Evolutionary conservation across 2,888 invertebrate species (phyloP).

Genomic region (Cephalotes varians): DNA sequence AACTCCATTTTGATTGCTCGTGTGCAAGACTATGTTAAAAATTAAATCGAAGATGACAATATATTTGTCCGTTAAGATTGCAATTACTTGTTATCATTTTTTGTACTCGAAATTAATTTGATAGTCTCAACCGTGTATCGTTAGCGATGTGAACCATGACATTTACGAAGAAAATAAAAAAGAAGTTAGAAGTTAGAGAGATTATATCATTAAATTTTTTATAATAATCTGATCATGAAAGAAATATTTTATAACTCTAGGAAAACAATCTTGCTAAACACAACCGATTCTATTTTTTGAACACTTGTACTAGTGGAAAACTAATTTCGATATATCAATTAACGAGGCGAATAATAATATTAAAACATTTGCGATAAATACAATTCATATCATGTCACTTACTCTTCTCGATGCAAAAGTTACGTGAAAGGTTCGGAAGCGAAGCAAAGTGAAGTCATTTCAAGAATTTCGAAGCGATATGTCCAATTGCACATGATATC

Average conservation of each 20-base stretch:
- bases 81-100: not conserved
- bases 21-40: not conserved
- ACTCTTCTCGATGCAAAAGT: not conserved
- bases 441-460: not conserved
- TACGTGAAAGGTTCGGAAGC: not conserved
- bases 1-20: not conserved
- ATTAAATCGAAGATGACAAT: not conserved
- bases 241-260: too few relatives aligned
- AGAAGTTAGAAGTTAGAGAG: not conserved
- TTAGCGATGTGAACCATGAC: not conserved
- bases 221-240: slow-evolving; percentile 2
- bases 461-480: not conserved
- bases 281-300: not conserved
- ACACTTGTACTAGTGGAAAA: not conserved
- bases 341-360: not conserved
- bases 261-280: not conserved
- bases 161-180: not conserved
- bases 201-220: not conserved
- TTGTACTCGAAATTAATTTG: not conserved
- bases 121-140: not conserved
- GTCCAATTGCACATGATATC: not conserved
- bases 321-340: not conserved
- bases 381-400: not conserved
- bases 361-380: not conserved
- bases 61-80: not conserved